These are phyloP conservation scores for Acleris cristana DNA, from an alignment of 2,888 invertebrate genomes.

Conservation along the genomic window DNA sequence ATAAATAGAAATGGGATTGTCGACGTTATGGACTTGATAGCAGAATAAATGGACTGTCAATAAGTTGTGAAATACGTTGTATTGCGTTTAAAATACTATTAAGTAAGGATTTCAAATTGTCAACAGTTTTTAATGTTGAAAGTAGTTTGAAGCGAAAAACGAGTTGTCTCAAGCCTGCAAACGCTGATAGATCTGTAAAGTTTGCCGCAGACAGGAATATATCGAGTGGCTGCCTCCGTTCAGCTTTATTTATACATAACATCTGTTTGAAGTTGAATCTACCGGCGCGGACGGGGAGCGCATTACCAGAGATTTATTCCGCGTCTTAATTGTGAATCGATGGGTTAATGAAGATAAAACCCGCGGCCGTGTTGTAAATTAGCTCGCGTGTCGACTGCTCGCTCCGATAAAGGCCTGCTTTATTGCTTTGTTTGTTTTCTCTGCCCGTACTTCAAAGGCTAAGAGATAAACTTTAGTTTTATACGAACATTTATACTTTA, in stretches of 20 bases:
- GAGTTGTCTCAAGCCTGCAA: constrained; percentile 64
- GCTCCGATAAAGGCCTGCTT: constrained; percentile 82
- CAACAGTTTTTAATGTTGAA: constrained; percentile 56
- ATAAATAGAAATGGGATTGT: constrained; percentile 40
- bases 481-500: constrained; percentile 77
- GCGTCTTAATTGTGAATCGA: constrained; percentile 84
- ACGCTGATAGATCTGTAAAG: constrained; percentile 81
- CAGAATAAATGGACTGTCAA: background rate
- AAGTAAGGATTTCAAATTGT: too few species aligned
- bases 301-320: constrained; percentile 83
- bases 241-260: constrained; percentile 83
- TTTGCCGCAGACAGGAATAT: constrained; percentile 83
- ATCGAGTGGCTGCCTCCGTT: constrained; percentile 83
- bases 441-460: constrained; percentile 80
- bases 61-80: background rate
- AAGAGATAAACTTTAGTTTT: constrained; percentile 80
- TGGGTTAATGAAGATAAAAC: constrained; percentile 85
- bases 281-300: constrained; percentile 81
- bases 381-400: constrained; percentile 83
- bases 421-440: constrained; percentile 84
- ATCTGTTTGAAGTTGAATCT: constrained; percentile 83
- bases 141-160: constrained; percentile 51
- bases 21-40: constrained; percentile 34
- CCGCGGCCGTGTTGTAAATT: constrained; percentile 83
- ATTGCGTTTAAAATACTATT: background rate